These are phyloP conservation scores for Amblyjoppa proteus DNA, from an alignment of 2,888 invertebrate genomes.

Conservation along the genomic window DNA sequence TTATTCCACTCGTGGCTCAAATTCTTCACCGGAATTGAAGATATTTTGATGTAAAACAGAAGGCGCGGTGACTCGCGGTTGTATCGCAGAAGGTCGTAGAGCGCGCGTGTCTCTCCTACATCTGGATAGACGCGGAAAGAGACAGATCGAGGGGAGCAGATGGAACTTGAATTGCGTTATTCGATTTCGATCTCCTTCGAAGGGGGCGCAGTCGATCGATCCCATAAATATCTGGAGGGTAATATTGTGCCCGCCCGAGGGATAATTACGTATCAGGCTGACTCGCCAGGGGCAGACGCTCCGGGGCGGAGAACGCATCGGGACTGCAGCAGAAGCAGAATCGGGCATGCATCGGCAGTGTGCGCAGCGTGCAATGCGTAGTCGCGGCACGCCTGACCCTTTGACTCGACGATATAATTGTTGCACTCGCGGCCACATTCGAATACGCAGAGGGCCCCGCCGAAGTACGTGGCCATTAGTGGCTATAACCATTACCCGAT, in stretches of 20 bases:
- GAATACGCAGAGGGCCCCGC: conserved; percentile 52
- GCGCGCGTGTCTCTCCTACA: conserved; percentile 33
- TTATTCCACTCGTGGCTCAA: no score
- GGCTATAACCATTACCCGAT: conserved; percentile 83
- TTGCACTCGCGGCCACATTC: conserved; percentile 71
- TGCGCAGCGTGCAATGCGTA: conserved; percentile 67
- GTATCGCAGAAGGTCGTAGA: conserved; percentile 19
- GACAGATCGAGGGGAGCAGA: conserved; percentile 54
- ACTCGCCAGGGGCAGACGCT: conserved; percentile 53
- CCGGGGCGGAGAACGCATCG: conserved; percentile 64
- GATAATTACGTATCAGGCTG: conserved; percentile 63
- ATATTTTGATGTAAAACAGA: no score
- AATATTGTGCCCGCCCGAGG: conserved; percentile 57
- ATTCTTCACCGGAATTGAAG: no score
- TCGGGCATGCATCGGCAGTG: neutral
- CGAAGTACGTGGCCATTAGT: conserved; percentile 82
- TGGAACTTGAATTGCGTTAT: conserved; percentile 70
- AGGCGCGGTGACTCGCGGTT: no score
- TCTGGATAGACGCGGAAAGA: conserved; percentile 19
- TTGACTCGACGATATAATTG: conserved; percentile 80
- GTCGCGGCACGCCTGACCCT: conserved; percentile 79
- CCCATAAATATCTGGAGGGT: conserved; percentile 64
- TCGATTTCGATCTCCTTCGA: conserved; percentile 78
- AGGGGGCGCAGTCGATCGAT: conserved; percentile 62
- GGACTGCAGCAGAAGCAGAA: conserved; percentile 56